Conservation (phyloP, 1,140 invertebrate species). For the Lucilia cuprina region DNA sequence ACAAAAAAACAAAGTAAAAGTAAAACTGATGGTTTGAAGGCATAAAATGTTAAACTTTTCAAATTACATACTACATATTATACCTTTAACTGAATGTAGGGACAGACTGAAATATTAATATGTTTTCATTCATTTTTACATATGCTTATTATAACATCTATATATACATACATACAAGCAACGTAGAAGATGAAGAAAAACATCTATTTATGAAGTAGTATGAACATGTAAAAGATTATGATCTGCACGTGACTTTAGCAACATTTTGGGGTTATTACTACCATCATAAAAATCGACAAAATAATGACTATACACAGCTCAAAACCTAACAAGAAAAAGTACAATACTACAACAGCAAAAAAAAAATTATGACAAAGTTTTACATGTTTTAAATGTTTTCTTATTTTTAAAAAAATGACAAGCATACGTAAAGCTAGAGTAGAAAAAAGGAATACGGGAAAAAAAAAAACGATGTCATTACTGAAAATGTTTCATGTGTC, state of each 20-base stretch:
- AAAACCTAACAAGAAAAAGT: too few species aligned
- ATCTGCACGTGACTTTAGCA: conserved; percentile 32
- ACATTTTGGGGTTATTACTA: conserved; percentile 13
- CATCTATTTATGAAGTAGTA: background rate
- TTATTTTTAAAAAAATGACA: background rate
- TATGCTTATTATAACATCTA: background rate
- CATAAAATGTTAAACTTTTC: background rate
- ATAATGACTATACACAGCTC: background rate
- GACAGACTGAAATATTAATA: too few species aligned
- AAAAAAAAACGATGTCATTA: too few species aligned
- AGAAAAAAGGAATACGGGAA: too few species aligned
- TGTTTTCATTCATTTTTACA: background rate
- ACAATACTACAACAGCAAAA: too few species aligned
- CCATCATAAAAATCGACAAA: background rate
- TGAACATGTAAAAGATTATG: conserved; percentile 22
- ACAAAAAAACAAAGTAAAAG: background rate
- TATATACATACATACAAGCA: background rate
- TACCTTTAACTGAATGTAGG: too few species aligned
- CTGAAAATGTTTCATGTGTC: background rate
- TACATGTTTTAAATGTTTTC: background rate
- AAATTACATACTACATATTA: too few species aligned
- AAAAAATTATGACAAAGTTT: background rate
- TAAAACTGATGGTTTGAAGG: background rate
- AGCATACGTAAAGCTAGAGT: background rate
- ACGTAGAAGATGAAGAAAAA: too few species aligned